phyloP scores from a whole-genome alignment of 2,888 invertebrate species.

The Phorcus lineatus region DNA sequence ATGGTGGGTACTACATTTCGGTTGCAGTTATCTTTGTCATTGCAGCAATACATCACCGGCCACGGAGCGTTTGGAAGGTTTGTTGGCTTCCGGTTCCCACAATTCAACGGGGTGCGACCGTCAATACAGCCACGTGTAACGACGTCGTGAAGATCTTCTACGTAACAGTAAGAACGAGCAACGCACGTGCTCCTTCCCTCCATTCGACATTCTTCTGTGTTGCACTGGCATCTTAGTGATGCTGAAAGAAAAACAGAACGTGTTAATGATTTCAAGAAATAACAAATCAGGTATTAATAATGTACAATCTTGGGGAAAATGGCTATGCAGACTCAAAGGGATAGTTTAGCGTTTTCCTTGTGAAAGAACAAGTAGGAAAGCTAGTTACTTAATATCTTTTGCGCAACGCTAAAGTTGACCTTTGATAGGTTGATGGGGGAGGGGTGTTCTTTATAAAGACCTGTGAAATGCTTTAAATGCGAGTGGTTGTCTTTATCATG shows the following conservation, averaged over 20 bases:
- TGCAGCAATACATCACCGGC: constrained; percentile 75
- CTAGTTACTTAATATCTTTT: too few species aligned
- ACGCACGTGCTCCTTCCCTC: constrained; percentile 66
- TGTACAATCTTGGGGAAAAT: too few species aligned
- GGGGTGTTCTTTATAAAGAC: too few species aligned
- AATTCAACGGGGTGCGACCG: constrained; percentile 73
- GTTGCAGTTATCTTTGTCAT: constrained; percentile 71
- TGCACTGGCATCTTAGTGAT: constrained; percentile 71
- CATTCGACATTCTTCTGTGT: constrained; percentile 71
- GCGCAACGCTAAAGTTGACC: too few species aligned
- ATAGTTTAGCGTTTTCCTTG: too few species aligned
- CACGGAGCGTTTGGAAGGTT: constrained; percentile 64
- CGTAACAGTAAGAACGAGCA: constrained; percentile 75
- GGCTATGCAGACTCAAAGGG: too few species aligned
- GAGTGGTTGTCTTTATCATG: too few species aligned
- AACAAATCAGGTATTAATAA: too few species aligned
- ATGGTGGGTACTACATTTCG: constrained; percentile 63
- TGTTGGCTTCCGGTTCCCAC: constrained; percentile 75
- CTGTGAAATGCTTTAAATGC: too few species aligned
- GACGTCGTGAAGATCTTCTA: constrained; percentile 71
- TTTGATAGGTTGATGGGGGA: too few species aligned
- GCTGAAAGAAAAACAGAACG: not conserved
- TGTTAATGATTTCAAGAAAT: not conserved
- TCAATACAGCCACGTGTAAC: constrained; percentile 75
- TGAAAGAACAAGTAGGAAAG: too few species aligned